Evolutionary conservation across 1,140 invertebrate species (phyloP), one percentile per base, ranked within the genome.

Genomic region (Lepidurus arcticus): DNA sequence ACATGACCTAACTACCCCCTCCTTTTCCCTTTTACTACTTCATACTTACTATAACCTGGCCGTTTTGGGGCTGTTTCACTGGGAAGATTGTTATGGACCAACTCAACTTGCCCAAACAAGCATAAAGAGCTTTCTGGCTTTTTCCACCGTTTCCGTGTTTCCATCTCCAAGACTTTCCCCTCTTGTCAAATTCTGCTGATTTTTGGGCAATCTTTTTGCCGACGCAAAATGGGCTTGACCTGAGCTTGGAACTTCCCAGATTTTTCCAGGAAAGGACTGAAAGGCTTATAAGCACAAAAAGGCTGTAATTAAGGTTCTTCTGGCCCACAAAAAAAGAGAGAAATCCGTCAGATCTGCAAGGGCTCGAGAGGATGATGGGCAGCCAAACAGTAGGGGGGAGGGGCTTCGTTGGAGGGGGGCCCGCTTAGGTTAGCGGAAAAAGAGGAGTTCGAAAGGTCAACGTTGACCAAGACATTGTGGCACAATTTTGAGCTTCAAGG

Each of bases 21-120:
- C 53, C 53, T 65, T 65, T 65, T 65, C 53, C 53, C n/a, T 65
- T 65, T 65, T 65, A 65, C n/a, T 65, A 65, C 53, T 65, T 65
- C 53, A 65, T 65, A 65, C 53, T 65, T 65, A 65, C 53, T 21
- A 21, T 65, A 65, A 65, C 53, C 53, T 65, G n/a, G 53, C 53
- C 53, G 16, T 65, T 65, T 65, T 65, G 16, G n/a, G 21, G 53
- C 53, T 65, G 9, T 65, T 65, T 65, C 53, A 65, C 53, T 9
- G 21, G 0, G 53, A 65, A 34, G 53, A 65, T 65, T 9, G 53
- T 65, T 65, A 65, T 65, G 53, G 53, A 65, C 53, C 53, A 21
- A 65, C 53, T 65, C 53, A 65, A 65, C 53, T 65, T 65, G 53
- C 53, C n/a, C 53, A 21, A 65, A 65, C 53, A 65, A 65, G 53